Evolutionary conservation across 2,888 invertebrate genomes (phyloP).

Genomic region (Stegophylla sp.): DNA sequence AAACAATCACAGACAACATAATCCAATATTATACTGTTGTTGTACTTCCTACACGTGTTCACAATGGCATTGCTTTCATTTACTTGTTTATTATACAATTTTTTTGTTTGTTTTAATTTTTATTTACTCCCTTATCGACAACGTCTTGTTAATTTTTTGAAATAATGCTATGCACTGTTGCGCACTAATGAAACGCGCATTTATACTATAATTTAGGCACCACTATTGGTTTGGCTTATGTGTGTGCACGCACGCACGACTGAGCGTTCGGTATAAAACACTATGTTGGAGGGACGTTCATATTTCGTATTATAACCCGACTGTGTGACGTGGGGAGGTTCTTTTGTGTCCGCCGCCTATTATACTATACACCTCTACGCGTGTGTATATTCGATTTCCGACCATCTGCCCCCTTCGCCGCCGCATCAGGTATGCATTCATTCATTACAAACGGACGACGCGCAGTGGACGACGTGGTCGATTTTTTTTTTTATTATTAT

Average conservation of each 20-base stretch:
- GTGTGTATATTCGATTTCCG: constrained; percentile 7
- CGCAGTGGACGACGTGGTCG: background rate
- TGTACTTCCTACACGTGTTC: too few species aligned
- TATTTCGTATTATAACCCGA: background rate
- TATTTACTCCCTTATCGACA: background rate
- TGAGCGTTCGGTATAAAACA: background rate
- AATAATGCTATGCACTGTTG: background rate
- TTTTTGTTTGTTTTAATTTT: background rate
- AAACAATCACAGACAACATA: background rate
- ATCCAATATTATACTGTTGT: background rate
- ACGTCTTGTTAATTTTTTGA: background rate
- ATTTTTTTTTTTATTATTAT: background rate
- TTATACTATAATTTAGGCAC: background rate
- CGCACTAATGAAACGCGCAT: background rate
- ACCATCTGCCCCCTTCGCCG: constrained; percentile 47
- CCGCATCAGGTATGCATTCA: constrained; percentile 24
- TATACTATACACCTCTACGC: background rate
- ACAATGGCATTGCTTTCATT: background rate
- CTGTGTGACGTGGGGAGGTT: background rate
- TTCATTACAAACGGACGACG: background rate
- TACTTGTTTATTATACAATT: too few species aligned
- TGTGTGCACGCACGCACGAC: background rate
- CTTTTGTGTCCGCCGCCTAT: constrained; percentile 25
- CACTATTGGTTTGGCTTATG: background rate
- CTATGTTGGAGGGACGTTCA: background rate